Evolutionary conservation across 2,888 invertebrate genomes (phyloP), one percentile per base, ranked within the genome.

Genomic region (Andrena hattorfiana): DNA sequence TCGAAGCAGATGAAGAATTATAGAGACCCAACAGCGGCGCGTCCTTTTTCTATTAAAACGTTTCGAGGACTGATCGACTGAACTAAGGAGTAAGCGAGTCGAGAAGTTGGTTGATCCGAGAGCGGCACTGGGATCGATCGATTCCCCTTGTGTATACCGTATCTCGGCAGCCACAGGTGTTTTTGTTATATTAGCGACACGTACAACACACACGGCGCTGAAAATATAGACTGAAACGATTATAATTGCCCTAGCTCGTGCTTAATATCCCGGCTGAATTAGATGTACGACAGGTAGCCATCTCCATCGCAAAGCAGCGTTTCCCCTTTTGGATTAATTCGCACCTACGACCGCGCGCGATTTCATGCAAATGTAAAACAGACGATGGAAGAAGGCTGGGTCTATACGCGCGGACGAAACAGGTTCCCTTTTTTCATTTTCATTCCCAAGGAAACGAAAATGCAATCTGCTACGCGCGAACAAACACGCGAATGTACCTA

Each of bases 91-190:
- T 42, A n/a, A n/a, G 7, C 13, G 59, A 71, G 72, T 30, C 20
- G 48, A 63, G 35, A 66, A n/a, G 51, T 23, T 48, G 35, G 30
- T 20, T 2, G 16, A 80, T 63, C 32, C 32, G 13, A n/a, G 23
- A 13, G 16, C 42, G 60, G 10, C 42, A 63, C 69, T 32, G 42
- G 28, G 8, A 35, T 32, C 77, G 76, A 83, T 83, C 86, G 86
- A 83, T 83, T 78, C 70, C 23, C 70, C 23, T 77, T 54, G 42
- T 69, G 62, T 48, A 30, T 64, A 68, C 63, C 60, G 48, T 83
- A 77, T 75, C 73, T 62, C 75, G 62, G 62, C 32, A 69, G 90
- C 87, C 88, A 90, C 93, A 93, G 92, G 93, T 93, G 93, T 89
- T 92, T 91, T 90, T 89, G 88, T 89, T 89, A 90, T 89, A 88